Conservation (phyloP, 1,140 invertebrate species). For the Cyclina sinensis region DNA sequence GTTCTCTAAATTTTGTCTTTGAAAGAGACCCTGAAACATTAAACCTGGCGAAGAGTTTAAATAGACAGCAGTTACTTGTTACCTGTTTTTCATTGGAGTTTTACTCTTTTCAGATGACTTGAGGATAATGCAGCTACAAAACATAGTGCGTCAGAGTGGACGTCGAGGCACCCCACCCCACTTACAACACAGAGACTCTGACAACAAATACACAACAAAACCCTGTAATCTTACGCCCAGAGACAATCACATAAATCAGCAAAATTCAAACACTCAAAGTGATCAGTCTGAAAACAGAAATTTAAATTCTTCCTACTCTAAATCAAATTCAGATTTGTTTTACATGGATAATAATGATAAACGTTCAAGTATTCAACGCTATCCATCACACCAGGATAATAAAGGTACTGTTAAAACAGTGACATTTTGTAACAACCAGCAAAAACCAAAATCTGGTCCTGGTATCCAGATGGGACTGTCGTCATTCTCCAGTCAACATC, state of each 20-base stretch:
- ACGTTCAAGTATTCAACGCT: constrained; percentile 41
- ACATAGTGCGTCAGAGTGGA: constrained; percentile 59
- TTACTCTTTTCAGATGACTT: constrained; percentile 60
- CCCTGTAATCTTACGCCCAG: constrained; percentile 58
- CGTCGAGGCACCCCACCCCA: constrained; percentile 57
- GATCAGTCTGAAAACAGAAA: constrained; percentile 51
- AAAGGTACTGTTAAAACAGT: constrained; percentile 43
- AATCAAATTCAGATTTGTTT: constrained; percentile 50
- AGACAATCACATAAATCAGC: constrained; percentile 46
- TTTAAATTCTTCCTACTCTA: constrained; percentile 45
- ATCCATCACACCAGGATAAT: constrained; percentile 53
- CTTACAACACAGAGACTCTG: constrained; percentile 25
- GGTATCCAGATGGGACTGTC: constrained; percentile 68
- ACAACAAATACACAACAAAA: constrained; percentile 45
- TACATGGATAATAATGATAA: constrained; percentile 37
- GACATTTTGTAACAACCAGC: constrained; percentile 46
- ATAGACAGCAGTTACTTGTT: no score
- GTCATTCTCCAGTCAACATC: constrained; percentile 55
- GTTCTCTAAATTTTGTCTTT: no score
- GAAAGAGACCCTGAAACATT: no score
- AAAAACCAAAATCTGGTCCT: constrained; percentile 46
- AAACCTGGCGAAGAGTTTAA: no score
- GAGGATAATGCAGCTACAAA: constrained; percentile 62
- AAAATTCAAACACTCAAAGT: constrained; percentile 6
- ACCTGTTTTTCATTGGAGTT: no score